Conservation (phyloP, 53 echinoderm and acorn worm genomes). For the Mesocentrotus franciscanus region DNA sequence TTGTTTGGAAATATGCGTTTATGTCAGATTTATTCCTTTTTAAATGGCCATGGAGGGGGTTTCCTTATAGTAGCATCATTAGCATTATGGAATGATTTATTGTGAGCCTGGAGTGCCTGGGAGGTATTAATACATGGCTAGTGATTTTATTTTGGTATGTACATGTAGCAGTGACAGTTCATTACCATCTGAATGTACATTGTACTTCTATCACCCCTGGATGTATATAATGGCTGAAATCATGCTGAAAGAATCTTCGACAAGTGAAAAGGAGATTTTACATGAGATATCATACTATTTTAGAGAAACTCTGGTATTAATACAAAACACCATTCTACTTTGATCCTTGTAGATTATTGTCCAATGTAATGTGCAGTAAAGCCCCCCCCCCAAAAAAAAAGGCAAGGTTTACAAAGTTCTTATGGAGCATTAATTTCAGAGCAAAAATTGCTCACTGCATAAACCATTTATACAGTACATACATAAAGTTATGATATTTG, state of each 20-base stretch:
- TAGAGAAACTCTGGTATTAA: not conserved
- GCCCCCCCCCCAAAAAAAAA: no score
- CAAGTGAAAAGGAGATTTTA: no score
- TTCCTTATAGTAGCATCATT: slow-evolving; percentile 7
- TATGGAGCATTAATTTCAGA: no score
- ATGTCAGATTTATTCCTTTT: slow-evolving; percentile 25
- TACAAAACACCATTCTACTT: not conserved
- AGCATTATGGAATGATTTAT: slow-evolving; percentile 35
- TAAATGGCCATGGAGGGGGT: not conserved
- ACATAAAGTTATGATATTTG: not conserved
- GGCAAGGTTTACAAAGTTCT: no score
- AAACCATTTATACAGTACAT: not conserved
- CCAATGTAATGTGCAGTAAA: not conserved
- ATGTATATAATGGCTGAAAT: no score
- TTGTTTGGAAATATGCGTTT: slow-evolving; percentile 36
- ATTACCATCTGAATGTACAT: not conserved
- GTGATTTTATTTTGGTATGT: not conserved
- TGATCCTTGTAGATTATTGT: not conserved
- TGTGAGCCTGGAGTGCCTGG: not conserved
- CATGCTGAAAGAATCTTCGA: no score
- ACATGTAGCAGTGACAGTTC: not conserved
- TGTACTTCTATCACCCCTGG: not conserved
- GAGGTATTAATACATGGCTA: slow-evolving; percentile 20
- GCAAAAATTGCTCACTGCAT: no score
- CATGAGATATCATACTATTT: no score